Percentiles rank a stretch among this genome's conserved stretches.
Conservation (phyloP, 2,888 invertebrate species). For the Tenthredo distinguenda region DNA sequence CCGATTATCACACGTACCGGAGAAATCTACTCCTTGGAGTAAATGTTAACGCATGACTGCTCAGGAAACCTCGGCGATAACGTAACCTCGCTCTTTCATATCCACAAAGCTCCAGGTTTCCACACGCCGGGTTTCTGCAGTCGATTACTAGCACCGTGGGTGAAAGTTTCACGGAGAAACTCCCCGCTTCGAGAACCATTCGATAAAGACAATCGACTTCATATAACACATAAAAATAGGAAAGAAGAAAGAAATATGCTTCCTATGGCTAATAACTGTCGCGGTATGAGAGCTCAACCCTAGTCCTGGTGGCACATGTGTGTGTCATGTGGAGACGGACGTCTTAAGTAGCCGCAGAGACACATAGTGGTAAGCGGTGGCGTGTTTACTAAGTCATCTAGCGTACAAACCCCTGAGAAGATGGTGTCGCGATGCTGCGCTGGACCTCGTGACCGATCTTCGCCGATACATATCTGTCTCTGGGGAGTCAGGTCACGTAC, state of each 20-base stretch:
- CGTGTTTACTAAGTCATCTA: slow-evolving; percentile 68
- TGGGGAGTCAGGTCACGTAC: slow-evolving; percentile 59
- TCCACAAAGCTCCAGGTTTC: background rate
- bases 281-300: too few relatives aligned
- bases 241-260: too few relatives aligned
- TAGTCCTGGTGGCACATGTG: background rate
- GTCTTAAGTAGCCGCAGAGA: background rate
- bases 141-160: background rate
- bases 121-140: background rate
- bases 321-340: background rate
- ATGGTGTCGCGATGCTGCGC: slow-evolving; percentile 71
- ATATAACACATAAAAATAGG: too few relatives aligned
- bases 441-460: slow-evolving; percentile 62
- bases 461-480: slow-evolving; percentile 56
- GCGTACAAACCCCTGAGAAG: slow-evolving; percentile 68
- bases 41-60: slow-evolving; percentile 40
- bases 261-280: too few relatives aligned
- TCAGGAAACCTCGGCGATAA: slow-evolving; percentile 8
- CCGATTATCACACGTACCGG: background rate
- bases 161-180: slow-evolving; percentile 41
- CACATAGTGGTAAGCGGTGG: slow-evolving; percentile 3
- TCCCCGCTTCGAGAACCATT: background rate
- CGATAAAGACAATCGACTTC: slow-evolving; percentile 26
- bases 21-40: slow-evolving; percentile 1
- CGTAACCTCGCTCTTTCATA: slow-evolving; percentile 26